Conservation (phyloP, 2,113 vertebrate species). For the Motacilla tschutschensis region DNA sequence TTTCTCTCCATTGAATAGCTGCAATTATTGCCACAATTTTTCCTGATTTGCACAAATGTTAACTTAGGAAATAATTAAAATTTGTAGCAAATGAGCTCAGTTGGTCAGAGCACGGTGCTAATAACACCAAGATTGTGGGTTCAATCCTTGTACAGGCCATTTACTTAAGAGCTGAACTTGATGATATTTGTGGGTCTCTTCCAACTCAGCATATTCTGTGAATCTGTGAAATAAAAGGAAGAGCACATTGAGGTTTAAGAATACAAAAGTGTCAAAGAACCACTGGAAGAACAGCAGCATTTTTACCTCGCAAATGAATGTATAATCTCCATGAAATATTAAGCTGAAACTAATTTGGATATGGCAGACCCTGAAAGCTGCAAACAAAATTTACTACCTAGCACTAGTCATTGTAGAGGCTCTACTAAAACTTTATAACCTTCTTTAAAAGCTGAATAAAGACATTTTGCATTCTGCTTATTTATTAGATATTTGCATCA, state of each 20-base stretch:
- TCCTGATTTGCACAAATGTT: neutral
- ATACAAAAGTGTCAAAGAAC: neutral
- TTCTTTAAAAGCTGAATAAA: slow-evolving; percentile 31
- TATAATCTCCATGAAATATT: neutral
- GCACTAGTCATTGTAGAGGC: neutral
- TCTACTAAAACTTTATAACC: neutral
- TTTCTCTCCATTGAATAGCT: neutral
- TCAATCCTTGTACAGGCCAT: neutral
- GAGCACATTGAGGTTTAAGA: neutral
- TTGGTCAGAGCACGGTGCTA: neutral
- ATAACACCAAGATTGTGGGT: neutral
- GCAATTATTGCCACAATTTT: neutral
- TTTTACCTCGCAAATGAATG: neutral
- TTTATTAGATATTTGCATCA: slow-evolving; percentile 40
- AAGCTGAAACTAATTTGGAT: neutral
- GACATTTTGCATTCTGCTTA: neutral
- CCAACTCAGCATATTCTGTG: neutral
- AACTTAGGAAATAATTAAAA: neutral
- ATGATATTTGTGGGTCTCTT: neutral
- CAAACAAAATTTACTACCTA: slow-evolving; percentile 10
- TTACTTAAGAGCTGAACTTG: neutral
- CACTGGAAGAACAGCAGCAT: neutral
- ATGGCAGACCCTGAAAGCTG: neutral
- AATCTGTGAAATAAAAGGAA: neutral
- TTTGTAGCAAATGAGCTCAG: neutral